Base-by-base conservation (phyloP, 2,888 invertebrate species). In the Hecatera dysodea region DNA sequence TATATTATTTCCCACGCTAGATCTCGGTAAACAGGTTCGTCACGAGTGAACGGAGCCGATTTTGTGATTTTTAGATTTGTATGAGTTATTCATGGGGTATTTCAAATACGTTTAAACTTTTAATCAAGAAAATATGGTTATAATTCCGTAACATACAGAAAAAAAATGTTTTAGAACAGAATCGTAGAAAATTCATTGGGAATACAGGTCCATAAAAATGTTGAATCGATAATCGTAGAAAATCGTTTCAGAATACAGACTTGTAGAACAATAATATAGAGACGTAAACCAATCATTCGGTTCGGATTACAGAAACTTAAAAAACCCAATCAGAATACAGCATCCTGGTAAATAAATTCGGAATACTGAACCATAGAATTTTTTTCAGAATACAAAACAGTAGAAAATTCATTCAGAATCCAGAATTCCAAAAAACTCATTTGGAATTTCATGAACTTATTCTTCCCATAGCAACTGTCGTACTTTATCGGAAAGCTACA, bases 1-100 rank as follows among this genome's bases (percentile, higher is more conserved):
- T 87, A 86, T 75, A 87, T 86, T 75, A 78, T 86, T 88, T 88
- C 88, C 88, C 89, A 88, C 89, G 88, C 87, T 81, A 68, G 39
- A 75, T 63, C 61, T 75, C 59, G 70, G 80, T 83, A 86, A 86
- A 84, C 81, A 83, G 64, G 65, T 29, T 39, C 57, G 53, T 56
- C 73, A 67, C 48, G 53, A 39, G 33, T 27, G 36, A 50, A 36
- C 36, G 39, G 11, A 61, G 17, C 9, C 65, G 22, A 42, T 52
- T 55, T 52, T 50, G 55, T 29, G 50, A 29, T n/a, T 52, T 48
- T 68, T 22, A 42, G 9, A 55, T 46, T 52, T 64, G 1, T 44
- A 39, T 62, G 64, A 59, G 22, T 33, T 17, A 3, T 60, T 72
- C n/a, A n/a, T 24, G 17, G 12, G 29, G n/a, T 24, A 19, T 48